Evolutionary conservation across 2,797 vertebrate genomes (phyloP).

Genomic region (Lagorchestes hirsutus): DNA sequence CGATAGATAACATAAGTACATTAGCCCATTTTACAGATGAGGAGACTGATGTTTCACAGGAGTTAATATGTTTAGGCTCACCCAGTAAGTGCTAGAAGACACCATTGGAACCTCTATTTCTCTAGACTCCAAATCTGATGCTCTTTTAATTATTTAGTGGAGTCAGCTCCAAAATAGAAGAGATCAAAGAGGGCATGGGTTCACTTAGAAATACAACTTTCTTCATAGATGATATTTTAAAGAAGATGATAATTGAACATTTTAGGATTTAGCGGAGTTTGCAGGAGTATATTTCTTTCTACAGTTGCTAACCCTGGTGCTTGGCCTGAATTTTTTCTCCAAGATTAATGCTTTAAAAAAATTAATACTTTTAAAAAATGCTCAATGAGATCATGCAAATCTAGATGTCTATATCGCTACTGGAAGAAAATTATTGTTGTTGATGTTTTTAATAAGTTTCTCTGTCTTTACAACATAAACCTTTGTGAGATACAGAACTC

Average conservation of each 20-base stretch:
- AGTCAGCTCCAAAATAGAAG: neutral
- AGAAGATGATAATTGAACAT: constrained; percentile 76
- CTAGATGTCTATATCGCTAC: constrained; percentile 58
- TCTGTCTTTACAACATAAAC: constrained; percentile 62
- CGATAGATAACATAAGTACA: neutral
- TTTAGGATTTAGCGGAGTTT: constrained; percentile 78
- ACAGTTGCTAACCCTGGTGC: constrained; percentile 59
- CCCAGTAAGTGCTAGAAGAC: neutral
- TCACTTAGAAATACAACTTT: constrained; percentile 64
- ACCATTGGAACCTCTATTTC: neutral
- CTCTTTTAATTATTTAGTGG: neutral
- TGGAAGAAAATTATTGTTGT: constrained; percentile 51
- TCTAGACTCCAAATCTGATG: neutral
- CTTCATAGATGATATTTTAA: constrained; percentile 60
- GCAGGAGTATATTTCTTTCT: constrained; percentile 73
- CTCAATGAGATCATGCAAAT: constrained; percentile 80
- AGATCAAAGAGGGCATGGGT: neutral
- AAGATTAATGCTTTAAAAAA: constrained; percentile 79
- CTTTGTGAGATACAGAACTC: constrained; percentile 70
- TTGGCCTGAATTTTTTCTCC: constrained; percentile 67
- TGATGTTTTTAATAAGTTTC: constrained; percentile 38
- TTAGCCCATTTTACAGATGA: neutral
- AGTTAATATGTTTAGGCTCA: neutral
- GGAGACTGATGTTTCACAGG: neutral
- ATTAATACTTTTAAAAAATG: constrained; percentile 24